Evolutionary conservation across 2,797 vertebrate genomes (phyloP).

Genomic region (Microhierax caerulescens): DNA sequence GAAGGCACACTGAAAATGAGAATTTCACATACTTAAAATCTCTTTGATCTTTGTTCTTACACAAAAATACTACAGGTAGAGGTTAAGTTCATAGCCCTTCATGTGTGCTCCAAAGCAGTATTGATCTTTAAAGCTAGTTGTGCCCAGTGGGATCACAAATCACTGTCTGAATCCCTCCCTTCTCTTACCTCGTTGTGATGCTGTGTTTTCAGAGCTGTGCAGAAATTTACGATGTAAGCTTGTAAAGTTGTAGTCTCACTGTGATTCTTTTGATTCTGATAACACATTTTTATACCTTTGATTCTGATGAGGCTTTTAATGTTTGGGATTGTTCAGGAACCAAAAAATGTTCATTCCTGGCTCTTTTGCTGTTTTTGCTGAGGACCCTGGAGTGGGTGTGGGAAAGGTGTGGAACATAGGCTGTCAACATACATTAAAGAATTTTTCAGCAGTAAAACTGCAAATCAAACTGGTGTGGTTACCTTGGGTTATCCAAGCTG

Average conservation of each 20-base stretch:
- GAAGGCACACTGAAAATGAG: not conserved
- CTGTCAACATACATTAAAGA: not conserved
- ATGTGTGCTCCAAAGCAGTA: rapidly evolving
- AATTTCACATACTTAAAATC: not conserved
- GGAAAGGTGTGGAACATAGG: not conserved
- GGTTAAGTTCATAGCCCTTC: not conserved
- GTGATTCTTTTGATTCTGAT: not conserved
- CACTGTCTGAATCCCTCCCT: not conserved
- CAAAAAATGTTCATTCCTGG: not conserved
- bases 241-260: not conserved
- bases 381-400: not conserved
- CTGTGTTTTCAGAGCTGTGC: not conserved
- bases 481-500: not conserved
- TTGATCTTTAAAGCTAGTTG: not conserved
- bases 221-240: not conserved
- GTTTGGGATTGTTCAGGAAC: not conserved
- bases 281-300: not conserved
- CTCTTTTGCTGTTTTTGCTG: not conserved
- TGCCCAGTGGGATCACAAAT: not conserved
- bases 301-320: not conserved
- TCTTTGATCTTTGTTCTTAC: not conserved
- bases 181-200: not conserved
- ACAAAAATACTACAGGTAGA: not conserved
- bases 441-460: not conserved
- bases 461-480: not conserved